Evolutionary conservation across 2,797 vertebrate species (phyloP).

Genomic region (Anguilla marmorata): DNA sequence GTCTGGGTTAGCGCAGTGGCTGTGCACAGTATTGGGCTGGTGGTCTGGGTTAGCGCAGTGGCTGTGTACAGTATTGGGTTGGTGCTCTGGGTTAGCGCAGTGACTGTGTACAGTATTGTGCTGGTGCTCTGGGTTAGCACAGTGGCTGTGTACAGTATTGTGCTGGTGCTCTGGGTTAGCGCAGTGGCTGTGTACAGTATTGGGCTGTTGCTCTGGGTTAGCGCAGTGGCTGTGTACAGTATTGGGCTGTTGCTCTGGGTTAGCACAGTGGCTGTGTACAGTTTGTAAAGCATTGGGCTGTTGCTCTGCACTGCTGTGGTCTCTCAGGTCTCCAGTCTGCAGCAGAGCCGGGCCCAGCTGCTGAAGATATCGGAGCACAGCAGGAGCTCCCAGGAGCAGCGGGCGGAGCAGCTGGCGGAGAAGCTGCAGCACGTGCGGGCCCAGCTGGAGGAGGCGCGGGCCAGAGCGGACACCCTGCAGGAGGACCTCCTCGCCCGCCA

Average conservation of each 20-base stretch:
- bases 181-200: neutral
- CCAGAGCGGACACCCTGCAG: constrained; percentile 62
- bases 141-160: too few relatives aligned
- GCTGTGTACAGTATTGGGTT: neutral
- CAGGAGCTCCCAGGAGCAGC: constrained; percentile 63
- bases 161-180: neutral
- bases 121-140: neutral
- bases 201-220: neutral
- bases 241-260: too few relatives aligned
- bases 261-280: too few relatives aligned
- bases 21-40: too few relatives aligned
- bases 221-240: neutral
- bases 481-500: constrained; percentile 68
- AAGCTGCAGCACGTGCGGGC: constrained; percentile 61
- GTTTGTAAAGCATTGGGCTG: neutral
- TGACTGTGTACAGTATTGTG: neutral
- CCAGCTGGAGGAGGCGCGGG: constrained; percentile 67
- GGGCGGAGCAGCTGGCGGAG: constrained; percentile 60
- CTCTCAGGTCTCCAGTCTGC: constrained; percentile 61
- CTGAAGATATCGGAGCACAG: constrained; percentile 58
- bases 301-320: neutral
- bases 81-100: neutral
- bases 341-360: constrained; percentile 66
- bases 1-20: too few relatives aligned
- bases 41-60: too few relatives aligned